Conservation (phyloP, 2,888 invertebrate species). For the Agriopis leucophaearia region DNA sequence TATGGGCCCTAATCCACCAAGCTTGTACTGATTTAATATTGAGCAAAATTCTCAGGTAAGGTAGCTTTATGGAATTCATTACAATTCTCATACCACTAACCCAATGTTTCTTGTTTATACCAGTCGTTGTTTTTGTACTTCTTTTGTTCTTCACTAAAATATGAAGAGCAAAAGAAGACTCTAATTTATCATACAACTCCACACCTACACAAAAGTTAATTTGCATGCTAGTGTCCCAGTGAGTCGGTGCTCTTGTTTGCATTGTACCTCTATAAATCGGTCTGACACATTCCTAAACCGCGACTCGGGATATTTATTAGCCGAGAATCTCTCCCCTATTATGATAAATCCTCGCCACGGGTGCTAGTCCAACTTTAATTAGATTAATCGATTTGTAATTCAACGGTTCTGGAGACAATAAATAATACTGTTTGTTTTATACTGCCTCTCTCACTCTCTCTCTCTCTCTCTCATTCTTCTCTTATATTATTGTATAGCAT, state of each 20-base stretch:
- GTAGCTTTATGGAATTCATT: no score
- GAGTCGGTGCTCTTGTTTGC: constrained; percentile 72
- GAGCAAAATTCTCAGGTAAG: no score
- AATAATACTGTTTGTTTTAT: constrained; percentile 38
- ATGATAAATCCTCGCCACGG: constrained; percentile 68
- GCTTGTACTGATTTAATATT: no score
- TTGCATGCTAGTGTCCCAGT: constrained; percentile 69
- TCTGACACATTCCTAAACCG: constrained; percentile 67
- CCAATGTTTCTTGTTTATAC: no score
- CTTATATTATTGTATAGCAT: no score
- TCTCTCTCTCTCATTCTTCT: no score
- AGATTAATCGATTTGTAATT: constrained; percentile 56
- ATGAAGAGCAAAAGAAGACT: background rate
- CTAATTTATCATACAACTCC: background rate
- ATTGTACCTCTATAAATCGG: constrained; percentile 76
- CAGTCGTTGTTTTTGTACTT: no score
- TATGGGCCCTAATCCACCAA: no score
- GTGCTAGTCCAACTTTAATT: constrained; percentile 59
- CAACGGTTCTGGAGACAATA: constrained; percentile 29
- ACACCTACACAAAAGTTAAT: constrained; percentile 47
- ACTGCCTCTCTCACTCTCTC: background rate
- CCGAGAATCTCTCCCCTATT: constrained; percentile 62
- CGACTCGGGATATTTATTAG: constrained; percentile 74
- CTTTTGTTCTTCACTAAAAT: background rate
- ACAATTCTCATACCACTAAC: no score